Evolutionary conservation across 2,797 vertebrate genomes (phyloP).

Genomic region (Hydrolagus colliei): DNA sequence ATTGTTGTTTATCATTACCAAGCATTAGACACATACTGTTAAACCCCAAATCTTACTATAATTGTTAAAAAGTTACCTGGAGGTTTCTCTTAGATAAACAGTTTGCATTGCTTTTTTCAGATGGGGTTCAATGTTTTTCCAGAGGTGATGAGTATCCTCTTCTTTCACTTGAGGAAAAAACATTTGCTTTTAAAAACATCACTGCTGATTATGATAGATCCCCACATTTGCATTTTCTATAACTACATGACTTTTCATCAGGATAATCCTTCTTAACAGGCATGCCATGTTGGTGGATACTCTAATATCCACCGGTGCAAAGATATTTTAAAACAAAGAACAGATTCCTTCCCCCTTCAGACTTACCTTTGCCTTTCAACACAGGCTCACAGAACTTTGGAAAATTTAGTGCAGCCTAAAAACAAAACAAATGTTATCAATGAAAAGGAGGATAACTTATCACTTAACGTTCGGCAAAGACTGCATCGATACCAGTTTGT

Average conservation of each 20-base stretch:
- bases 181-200: background rate
- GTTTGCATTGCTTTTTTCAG: conserved; percentile 96
- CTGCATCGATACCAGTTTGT: no score
- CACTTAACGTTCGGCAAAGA: no score
- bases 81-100: conserved; percentile 90
- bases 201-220: no score
- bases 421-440: background rate
- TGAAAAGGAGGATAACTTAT: no score
- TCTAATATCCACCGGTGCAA: no score
- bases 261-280: background rate
- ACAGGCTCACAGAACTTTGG: conserved; percentile 88
- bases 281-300: no score
- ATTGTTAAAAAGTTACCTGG: conserved; percentile 66
- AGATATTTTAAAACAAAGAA: background rate
- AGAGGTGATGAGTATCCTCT: conserved; percentile 84
- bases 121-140: conserved; percentile 94
- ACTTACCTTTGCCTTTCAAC: conserved; percentile 79
- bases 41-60: background rate
- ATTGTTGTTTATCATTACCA: conserved; percentile 6
- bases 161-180: conserved; percentile 65
- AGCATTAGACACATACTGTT: conserved; percentile 26
- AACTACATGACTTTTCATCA: background rate
- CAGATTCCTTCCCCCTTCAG: background rate
- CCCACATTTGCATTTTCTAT: background rate
- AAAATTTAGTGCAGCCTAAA: conserved; percentile 86